phyloP scores from a whole-genome alignment of 2,888 invertebrate genomes.

The Drosophila kuntzei region DNA sequence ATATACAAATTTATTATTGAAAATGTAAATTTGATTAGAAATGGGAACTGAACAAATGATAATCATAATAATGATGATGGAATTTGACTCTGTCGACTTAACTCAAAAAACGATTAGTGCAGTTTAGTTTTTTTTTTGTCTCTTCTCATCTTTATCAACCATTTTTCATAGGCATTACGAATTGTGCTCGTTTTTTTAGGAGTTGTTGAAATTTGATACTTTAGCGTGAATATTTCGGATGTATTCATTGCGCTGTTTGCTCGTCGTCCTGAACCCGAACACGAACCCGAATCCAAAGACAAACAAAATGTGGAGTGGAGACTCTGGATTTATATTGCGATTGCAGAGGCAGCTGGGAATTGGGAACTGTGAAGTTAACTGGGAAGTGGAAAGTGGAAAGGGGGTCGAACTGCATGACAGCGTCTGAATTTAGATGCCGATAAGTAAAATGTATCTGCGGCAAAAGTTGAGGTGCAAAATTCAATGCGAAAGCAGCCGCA shows the following conservation, averaged over 20 bases:
- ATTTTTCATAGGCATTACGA: conserved; percentile 6
- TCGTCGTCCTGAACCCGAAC: conserved; percentile 30
- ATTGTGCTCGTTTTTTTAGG: neutral
- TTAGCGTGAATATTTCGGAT: conserved; percentile 42
- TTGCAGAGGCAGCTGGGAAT: conserved; percentile 13
- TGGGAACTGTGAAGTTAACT: no score
- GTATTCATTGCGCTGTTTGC: conserved; percentile 19
- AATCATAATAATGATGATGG: neutral
- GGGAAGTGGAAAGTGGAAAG: conserved; percentile 5
- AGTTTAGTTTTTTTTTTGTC: conserved; percentile 19
- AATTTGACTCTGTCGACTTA: conserved; percentile 4
- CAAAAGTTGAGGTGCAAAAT: conserved; percentile 76
- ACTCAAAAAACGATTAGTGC: conserved; percentile 18
- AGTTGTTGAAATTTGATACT: conserved; percentile 71
- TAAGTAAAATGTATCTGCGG: conserved; percentile 78
- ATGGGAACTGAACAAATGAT: no score
- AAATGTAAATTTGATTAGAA: no score
- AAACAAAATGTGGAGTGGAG: conserved; percentile 29
- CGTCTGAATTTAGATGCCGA: conserved; percentile 78
- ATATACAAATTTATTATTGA: no score
- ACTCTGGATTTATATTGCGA: neutral
- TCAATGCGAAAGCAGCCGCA: conserved; percentile 71
- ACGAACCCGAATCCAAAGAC: conserved; percentile 16
- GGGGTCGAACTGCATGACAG: conserved; percentile 59
- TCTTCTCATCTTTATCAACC: conserved; percentile 30